Percentiles rank a stretch among this genome's conserved stretches.
These are phyloP conservation scores for Chirona hameri DNA, from an alignment of 2,888 invertebrate genomes.

Conservation along the genomic window DNA sequence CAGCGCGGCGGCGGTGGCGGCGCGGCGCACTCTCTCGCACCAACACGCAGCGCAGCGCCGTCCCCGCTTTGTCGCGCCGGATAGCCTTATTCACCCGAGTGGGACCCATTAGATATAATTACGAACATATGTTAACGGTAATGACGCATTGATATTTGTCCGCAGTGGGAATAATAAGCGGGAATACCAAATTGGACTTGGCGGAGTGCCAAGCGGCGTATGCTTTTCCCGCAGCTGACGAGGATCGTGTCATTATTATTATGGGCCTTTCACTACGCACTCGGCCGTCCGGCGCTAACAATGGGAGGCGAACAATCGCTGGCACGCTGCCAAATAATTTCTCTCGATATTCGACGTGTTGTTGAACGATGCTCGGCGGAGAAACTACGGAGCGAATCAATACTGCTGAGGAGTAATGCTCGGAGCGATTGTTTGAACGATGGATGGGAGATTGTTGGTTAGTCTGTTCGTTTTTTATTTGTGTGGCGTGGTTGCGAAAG, in stretches of 20 bases:
- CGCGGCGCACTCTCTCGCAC: background rate
- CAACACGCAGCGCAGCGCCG: background rate
- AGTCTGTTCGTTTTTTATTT: too few species aligned
- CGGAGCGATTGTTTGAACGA: too few species aligned
- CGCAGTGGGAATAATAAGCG: background rate
- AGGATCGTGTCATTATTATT: background rate
- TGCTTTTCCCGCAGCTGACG: conserved; percentile 2
- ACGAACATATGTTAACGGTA: conserved; percentile 23
- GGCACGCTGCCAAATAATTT: too few species aligned
- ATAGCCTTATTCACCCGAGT: background rate
- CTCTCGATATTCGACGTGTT: too few species aligned
- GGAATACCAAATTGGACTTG: background rate
- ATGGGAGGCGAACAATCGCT: too few species aligned
- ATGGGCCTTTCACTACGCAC: conserved; percentile 8
- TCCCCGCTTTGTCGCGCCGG: background rate
- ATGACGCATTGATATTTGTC: conserved; percentile 23
- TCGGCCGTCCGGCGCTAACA: background rate
- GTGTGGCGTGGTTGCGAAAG: too few species aligned
- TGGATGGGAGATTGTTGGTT: too few species aligned
- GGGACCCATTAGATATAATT: conserved; percentile 5
- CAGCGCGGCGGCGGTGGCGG: background rate
- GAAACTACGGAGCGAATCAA: too few species aligned
- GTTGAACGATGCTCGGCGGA: too few species aligned
- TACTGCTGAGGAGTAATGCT: too few species aligned
- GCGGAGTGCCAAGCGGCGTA: background rate